Evolutionary conservation across 2,797 vertebrate species (phyloP), one percentile per base, ranked within the genome.

Genomic region (Falco naumanni): DNA sequence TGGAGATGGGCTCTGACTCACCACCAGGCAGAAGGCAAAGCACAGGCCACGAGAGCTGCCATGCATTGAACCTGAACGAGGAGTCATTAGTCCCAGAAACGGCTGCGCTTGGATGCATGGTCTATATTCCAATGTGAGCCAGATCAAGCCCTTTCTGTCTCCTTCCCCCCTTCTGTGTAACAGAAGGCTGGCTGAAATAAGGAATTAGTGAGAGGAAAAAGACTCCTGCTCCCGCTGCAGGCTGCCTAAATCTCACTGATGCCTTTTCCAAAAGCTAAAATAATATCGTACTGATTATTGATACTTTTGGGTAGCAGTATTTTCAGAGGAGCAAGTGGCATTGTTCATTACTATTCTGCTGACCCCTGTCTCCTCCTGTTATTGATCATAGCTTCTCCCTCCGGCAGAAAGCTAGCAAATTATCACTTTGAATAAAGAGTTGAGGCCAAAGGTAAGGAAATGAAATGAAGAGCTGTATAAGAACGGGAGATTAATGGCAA

Each of bases 381-480:
- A 96, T 95, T 97, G 96, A 96, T 96, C 96, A 97, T 95, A 79
- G 80, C 91, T 96, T 97, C 92, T 95, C 84, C 84, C 87, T 96
- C 93, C 0, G 3, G 95, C 93, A 94, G 89, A 96, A 75, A 96
- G 83, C 50, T 91, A 95, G 93, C 89, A 96, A 96, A 96, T 95
- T 96, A 97, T 86, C 93, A 94, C 94, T 95, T 95, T 96, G 96
- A 97, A 96, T 97, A 95, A 91, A 91, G 95, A 95, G 87, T 29
- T 94, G 80, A 94, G 96, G 96, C 94, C 94, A 95, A 93, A 97
- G 95, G 94, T 95, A 95, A 96, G 76, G 93, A 86, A 95, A 91
- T 90, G 76, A 84, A 96, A 96, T 86, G 94, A 96, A 93, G 85
- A 95, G 85, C 93, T 91, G 87, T 84, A 31, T 88, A 91, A 91